phyloP scores from a whole-genome alignment of 2,113 vertebrate genomes.

The Sphaerodactylus townsendi region DNA sequence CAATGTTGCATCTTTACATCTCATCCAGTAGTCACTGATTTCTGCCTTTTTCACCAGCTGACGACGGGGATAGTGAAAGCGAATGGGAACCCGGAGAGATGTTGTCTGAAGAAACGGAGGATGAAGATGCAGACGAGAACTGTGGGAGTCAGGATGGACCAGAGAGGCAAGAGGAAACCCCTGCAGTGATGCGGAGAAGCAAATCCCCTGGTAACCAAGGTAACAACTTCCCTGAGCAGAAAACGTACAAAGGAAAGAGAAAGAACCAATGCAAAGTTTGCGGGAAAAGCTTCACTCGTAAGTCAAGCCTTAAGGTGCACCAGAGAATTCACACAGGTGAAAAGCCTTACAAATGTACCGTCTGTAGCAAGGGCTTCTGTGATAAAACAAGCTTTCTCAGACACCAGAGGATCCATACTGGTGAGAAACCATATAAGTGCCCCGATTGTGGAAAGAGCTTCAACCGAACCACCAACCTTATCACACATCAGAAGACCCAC shows the following conservation, averaged over 20 bases:
- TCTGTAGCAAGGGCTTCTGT: slow-evolving; percentile 42
- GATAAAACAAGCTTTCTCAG: slow-evolving; percentile 21
- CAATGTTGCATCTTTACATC: background rate
- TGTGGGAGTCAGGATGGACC: background rate
- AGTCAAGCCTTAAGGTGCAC: slow-evolving; percentile 34
- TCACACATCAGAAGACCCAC: slow-evolving; percentile 43
- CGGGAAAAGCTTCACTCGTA: slow-evolving; percentile 43
- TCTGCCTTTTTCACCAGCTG: background rate
- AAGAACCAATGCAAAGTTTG: slow-evolving; percentile 41
- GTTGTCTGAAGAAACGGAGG: slow-evolving; percentile 12
- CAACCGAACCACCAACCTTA: slow-evolving; percentile 42
- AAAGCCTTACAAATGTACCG: slow-evolving; percentile 39
- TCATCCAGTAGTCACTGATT: background rate
- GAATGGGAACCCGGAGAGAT: slow-evolving; percentile 2
- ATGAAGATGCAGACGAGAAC: background rate
- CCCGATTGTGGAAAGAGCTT: slow-evolving; percentile 23
- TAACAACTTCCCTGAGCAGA: background rate
- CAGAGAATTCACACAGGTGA: slow-evolving; percentile 45
- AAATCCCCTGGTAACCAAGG: background rate
- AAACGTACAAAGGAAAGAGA: slow-evolving; percentile 1
- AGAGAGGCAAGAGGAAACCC: background rate
- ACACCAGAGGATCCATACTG: slow-evolving; percentile 21
- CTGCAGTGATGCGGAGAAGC: background rate
- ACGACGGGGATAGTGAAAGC: background rate
- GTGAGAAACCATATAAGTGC: slow-evolving; percentile 22